Base-by-base conservation (phyloP, 2,797 vertebrate genomes). In the Hephaestus fuliginosus region DNA sequence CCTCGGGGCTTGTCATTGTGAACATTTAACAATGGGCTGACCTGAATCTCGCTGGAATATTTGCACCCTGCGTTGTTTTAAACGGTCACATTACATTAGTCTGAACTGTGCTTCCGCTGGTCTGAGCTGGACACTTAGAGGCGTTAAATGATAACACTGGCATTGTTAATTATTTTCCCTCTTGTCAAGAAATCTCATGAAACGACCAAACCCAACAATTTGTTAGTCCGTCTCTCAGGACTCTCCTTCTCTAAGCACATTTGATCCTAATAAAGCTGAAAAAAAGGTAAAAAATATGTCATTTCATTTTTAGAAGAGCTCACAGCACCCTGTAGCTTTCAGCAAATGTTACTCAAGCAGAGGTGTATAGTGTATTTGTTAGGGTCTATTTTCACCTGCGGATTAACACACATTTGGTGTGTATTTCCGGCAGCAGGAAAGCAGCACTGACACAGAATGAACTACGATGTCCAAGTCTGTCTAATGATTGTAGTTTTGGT, bases 31-130 rank as follows among this genome's bases (percentile, higher is more conserved):
- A 62, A 30, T 55, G 15, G 30, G 60, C 33, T 57, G 67, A 57
- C 28, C 33, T 56, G 15, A 67, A 49, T 73, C 58, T 49, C 2
- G 11, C 51, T 51, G 18, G 22, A 13, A 25, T 61, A 39, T 76
- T 66, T 68, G 28, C 49, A 22, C 53, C 20, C 53, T 61, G 62
- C 56, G 36, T 71, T 79, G 71, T 79, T 39, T 73, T 76, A 56
- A 28, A 25, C 39, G 28, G 82, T 74, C 43, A 33, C 44, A 62
- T 84, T 48, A 46, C 44, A 30, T 73, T 51, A 74, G 48, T 9
- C 36, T 39, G 8, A 39, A 39, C 8, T 9, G 8, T 25, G 33
- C 46, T 33, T 63, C 56, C 41, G 66, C 33, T 68, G 39, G 43
- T 74, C 33, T 69, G 22, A 62, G 51, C 22, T 36, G 14, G 17